Conservation (phyloP, 2,888 invertebrate genomes). For the Meteorus colon region DNA sequence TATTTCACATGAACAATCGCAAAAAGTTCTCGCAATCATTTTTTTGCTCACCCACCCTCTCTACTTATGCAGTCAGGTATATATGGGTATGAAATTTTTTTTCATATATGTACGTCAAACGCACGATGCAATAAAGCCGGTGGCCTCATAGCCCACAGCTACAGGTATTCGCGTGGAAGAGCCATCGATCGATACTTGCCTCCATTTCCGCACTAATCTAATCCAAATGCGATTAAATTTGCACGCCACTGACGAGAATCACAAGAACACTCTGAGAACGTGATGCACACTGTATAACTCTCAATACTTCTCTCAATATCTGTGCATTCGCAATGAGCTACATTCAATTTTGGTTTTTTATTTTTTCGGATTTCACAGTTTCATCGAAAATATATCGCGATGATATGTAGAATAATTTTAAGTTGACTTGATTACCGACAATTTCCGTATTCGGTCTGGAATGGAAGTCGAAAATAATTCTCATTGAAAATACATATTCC, state of each 20-base stretch:
- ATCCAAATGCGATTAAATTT: conserved; percentile 47
- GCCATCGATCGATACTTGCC: conserved; percentile 40
- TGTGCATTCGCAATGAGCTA: neutral
- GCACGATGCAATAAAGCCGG: conserved; percentile 5
- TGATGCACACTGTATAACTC: conserved; percentile 1
- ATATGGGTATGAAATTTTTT: neutral
- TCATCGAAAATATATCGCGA: neutral
- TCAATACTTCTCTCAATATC: neutral
- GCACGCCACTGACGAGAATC: conserved; percentile 32
- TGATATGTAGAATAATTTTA: no score
- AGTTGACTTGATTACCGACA: no score
- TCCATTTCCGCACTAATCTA: conserved; percentile 43
- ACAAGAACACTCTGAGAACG: conserved; percentile 20
- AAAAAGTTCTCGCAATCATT: conserved; percentile 8
- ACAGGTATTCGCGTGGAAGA: conserved; percentile 50
- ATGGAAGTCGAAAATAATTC: no score
- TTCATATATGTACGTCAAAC: neutral
- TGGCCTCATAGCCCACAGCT: conserved; percentile 24
- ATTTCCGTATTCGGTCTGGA: no score
- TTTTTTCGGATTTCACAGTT: neutral
- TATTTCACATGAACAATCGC: no score
- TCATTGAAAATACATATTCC: no score
- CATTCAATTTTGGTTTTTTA: neutral
- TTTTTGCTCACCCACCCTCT: neutral
- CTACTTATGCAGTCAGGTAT: conserved; percentile 9